A percentile compares a stretch with the other conserved stretches of the same genome.
These are phyloP conservation scores for Trichomycterus rosablanca DNA, from an alignment of 2,113 vertebrate species.

Conservation along the genomic window DNA sequence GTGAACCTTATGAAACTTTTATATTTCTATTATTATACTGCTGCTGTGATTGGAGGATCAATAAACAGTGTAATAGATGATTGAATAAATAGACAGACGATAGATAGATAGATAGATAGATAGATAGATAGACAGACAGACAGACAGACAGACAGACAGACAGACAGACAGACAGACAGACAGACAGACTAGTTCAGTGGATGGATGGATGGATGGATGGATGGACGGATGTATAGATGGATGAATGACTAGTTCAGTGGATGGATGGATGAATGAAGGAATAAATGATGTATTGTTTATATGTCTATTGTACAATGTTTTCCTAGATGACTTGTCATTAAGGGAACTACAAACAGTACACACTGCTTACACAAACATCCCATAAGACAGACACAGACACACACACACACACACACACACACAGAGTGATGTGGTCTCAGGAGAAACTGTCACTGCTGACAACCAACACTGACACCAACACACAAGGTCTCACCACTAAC, in stretches of 20 bases:
- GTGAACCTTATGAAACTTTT: too few species aligned
- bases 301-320: conserved; percentile 59
- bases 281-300: conserved; percentile 50
- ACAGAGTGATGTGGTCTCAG: background rate
- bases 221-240: background rate
- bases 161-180: background rate
- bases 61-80: too few species aligned
- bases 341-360: conserved; percentile 49
- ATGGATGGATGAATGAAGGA: background rate
- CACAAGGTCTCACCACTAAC: background rate
- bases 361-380: conserved; percentile 25
- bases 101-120: background rate
- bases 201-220: background rate
- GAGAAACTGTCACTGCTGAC: conserved; percentile 36
- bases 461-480: conserved; percentile 21
- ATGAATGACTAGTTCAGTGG: too few species aligned
- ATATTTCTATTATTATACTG: too few species aligned
- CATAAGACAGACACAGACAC: conserved; percentile 13
- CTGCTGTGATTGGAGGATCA: too few species aligned
- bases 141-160: background rate
- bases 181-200: background rate
- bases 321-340: conserved; percentile 69
- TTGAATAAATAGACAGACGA: background rate
- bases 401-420: conserved; percentile 3
- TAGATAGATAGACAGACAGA: background rate